Evolutionary conservation across 2,797 vertebrate genomes (phyloP), one percentile per base, ranked within the genome.

Genomic region (Danio jaintianensis): DNA sequence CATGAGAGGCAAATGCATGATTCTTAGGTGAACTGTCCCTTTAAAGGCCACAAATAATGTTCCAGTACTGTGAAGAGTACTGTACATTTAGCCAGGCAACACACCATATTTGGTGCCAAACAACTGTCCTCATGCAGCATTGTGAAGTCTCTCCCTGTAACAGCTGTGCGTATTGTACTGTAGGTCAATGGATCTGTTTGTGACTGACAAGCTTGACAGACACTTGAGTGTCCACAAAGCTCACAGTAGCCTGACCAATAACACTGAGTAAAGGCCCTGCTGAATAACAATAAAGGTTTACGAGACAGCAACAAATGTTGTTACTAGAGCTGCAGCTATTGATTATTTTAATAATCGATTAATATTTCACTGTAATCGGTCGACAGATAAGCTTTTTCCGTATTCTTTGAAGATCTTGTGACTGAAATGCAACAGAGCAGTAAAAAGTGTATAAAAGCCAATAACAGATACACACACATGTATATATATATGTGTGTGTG

Each of bases 161-260:
- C 78, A 75, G 81, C 79, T 69, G 64, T 36, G 7, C 8, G 45
- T 67, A 83, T 79, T 83, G 72, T 79, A 22, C 56, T 62, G 45
- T n/a, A 22, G 48, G 20, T 81, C 84, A 83, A 73, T 76, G 42
- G 79, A 68, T 20, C 66, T 50, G 79, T 58, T 81, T 79, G 79
- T 83, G 52, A 69, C 75, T 78, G 58, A 81, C 67, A 38, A 38
- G 70, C 74, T 64, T 71, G 74, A 81, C 68, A 78, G 74, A 56
- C 69, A 62, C 62, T 10, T 63, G 56, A 69, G 52, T 56, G 56
- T 78, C 56, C 48, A 63, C 78, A 62, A 15, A 29, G 42, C 47
- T 55, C 50, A 55, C 40, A 68, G 40, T 20, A 62, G 75, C 15
- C 2, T 59, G 70, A 53, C 18, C 74, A 63, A 40, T 20, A 69